A percentile compares a stretch with the other conserved stretches of the same genome.
Evolutionary conservation across 2,888 invertebrate genomes (phyloP).

Genomic region (Globia sparganii): DNA sequence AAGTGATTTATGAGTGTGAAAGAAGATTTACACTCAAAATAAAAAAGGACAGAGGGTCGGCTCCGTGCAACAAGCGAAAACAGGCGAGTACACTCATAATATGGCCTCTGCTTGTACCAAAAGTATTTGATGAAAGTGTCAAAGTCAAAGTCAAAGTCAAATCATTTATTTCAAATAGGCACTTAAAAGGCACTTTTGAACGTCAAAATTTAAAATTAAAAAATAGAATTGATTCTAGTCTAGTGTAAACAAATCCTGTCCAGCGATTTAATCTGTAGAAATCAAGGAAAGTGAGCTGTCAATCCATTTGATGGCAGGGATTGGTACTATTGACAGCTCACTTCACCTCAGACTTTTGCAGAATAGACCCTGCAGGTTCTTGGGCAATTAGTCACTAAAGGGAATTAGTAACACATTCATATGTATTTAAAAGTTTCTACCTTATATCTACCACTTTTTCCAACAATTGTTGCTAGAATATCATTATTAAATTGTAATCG

Average conservation of each 20-base stretch:
- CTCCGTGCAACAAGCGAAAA: not conserved
- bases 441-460: not conserved
- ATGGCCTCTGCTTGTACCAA: not conserved
- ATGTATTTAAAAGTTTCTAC: not conserved
- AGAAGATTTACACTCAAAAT: slow-evolving; percentile 61
- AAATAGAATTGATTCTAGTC: no score
- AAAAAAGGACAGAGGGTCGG: slow-evolving; percentile 1
- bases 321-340: no score
- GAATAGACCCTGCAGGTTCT: not conserved
- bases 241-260: not conserved
- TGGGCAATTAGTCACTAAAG: not conserved
- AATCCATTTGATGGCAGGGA: no score
- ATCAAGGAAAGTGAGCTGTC: no score
- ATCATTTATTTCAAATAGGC: no score
- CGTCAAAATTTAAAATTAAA: no score
- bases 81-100: no score
- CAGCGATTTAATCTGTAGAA: no score
- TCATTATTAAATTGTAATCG: not conserved
- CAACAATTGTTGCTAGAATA: not conserved
- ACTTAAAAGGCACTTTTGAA: no score
- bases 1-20: slow-evolving; percentile 74
- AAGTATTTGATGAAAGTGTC: not conserved
- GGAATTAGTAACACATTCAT: not conserved
- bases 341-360: no score
- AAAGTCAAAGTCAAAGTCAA: no score